Evolutionary conservation across 35 echinoderm and acorn worm genomes (phyloP), one percentile per base, ranked within the genome.

Genomic region (Chiridota heheva): DNA sequence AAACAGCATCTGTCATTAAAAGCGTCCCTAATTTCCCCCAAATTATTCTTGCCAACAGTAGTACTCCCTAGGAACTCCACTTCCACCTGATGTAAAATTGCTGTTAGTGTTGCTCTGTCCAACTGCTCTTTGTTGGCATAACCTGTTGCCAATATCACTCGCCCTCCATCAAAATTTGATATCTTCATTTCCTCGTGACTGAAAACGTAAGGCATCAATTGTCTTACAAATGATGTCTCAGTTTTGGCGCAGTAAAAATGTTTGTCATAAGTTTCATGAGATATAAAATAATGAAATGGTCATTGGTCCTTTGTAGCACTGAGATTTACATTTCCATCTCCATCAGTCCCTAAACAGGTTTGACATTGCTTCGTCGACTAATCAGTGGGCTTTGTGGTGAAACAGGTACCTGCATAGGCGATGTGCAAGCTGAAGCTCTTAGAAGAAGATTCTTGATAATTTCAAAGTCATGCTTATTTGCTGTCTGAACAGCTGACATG

Each of bases 11-110:
- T 17, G 39, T 58, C 73, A 40, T 77, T 60, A 17, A 77, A 18
- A 2, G 73, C 73, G 16, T 59, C 73, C 12, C 73, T 2, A 3
- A 77, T 10, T 10, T 58, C 27, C 15, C 26, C 29, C 29, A 58
- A 26, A 35, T 40, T 77, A 0, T 7, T 40, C 40, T 37, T 77
- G 10, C 48, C 73, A 20, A 59, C 4, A 0, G 73, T 77, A 0
- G 73, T 77, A 20, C 73, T 77, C 0, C 48, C 73, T 8, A 55
- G 73, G 40, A 58, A 77, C 44, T 77, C 73, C 16, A 77, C 36
- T 60, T 77, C 73, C 10, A 77, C 1, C 29, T 77, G 48, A 1
- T 20, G n/a, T 36, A 77, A 20, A 8, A 59, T 8, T 3, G 73
- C 73, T 3, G n/a, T 24, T 13, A 77, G 56, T 1, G 48, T 7